Percentiles rank a stretch among this genome's conserved stretches.
phyloP scores from a whole-genome alignment of 2,113 vertebrate species.

The Anas platyrhynchos region DNA sequence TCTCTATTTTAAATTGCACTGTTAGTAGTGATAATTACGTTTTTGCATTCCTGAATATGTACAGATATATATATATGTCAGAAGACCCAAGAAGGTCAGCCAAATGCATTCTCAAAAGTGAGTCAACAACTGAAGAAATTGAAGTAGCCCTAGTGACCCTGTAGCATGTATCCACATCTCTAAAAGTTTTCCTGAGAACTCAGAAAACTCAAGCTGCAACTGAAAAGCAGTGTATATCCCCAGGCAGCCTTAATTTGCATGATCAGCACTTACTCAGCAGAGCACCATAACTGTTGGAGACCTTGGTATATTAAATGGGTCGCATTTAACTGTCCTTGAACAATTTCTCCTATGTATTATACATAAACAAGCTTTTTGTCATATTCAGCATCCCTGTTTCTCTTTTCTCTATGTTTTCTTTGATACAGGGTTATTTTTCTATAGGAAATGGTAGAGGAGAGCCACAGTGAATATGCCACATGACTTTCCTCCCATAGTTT shows the following conservation, averaged over 20 bases:
- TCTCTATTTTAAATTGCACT: neutral
- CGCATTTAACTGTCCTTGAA: conserved; percentile 66
- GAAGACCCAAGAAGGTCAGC: conserved; percentile 10
- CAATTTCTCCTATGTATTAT: conserved; percentile 54
- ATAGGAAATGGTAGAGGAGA: neutral
- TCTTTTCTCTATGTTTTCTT: conserved; percentile 9
- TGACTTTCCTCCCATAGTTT: neutral
- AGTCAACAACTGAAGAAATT: conserved; percentile 8
- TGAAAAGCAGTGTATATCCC: conserved; percentile 57
- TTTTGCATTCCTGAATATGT: neutral
- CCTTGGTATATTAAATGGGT: conserved; percentile 53
- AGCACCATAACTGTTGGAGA: conserved; percentile 33
- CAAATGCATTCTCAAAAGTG: neutral
- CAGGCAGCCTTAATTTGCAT: conserved; percentile 68
- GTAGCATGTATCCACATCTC: conserved; percentile 33
- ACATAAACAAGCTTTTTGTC: conserved; percentile 64
- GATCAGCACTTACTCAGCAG: conserved; percentile 58
- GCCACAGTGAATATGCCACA: neutral
- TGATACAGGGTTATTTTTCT: conserved; percentile 4
- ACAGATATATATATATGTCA: neutral
- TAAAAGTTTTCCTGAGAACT: conserved; percentile 63
- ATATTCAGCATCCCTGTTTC: conserved; percentile 9
- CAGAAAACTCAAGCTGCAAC: conserved; percentile 52
- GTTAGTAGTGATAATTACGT: neutral
- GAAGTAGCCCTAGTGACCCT: conserved; percentile 51